phyloP scores from a whole-genome alignment of 2,797 vertebrate genomes.

The Malacoraja senta region DNA sequence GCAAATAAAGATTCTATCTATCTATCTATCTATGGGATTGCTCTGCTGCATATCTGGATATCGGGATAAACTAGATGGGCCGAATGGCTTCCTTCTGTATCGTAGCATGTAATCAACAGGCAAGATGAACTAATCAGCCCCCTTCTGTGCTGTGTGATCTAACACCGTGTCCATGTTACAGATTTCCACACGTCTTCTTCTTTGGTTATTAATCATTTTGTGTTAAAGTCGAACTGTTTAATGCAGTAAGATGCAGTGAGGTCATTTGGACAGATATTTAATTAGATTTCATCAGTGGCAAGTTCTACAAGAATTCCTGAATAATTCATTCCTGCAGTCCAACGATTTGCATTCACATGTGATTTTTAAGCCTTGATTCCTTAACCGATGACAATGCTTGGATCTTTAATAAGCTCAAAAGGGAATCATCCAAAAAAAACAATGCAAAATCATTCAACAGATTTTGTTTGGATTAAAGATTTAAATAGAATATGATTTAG shows the following conservation, averaged over 20 bases:
- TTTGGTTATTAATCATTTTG: not conserved
- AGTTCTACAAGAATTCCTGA: constrained; percentile 14
- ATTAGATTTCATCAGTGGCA: not conserved
- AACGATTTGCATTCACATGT: not conserved
- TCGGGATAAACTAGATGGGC: too few species aligned
- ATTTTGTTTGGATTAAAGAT: not conserved
- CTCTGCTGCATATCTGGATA: too few species aligned
- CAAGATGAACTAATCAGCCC: not conserved
- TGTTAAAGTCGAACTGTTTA: not conserved
- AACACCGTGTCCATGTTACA: not conserved
- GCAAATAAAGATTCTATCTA: too few species aligned
- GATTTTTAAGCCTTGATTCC: not conserved
- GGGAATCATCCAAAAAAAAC: not conserved
- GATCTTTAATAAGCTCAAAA: not conserved
- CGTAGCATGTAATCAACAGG: too few species aligned
- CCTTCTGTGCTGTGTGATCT: not conserved
- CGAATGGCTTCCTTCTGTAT: too few species aligned
- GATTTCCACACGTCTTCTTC: not conserved
- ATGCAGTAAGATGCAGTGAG: not conserved
- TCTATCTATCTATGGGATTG: too few species aligned
- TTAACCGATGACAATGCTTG: not conserved
- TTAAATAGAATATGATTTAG: not conserved
- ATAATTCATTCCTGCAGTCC: constrained; percentile 15
- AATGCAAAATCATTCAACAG: not conserved
- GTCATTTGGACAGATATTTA: constrained; percentile 10